Conservation (phyloP, 2,888 invertebrate genomes). For the Oxyteleia sp. region DNA sequence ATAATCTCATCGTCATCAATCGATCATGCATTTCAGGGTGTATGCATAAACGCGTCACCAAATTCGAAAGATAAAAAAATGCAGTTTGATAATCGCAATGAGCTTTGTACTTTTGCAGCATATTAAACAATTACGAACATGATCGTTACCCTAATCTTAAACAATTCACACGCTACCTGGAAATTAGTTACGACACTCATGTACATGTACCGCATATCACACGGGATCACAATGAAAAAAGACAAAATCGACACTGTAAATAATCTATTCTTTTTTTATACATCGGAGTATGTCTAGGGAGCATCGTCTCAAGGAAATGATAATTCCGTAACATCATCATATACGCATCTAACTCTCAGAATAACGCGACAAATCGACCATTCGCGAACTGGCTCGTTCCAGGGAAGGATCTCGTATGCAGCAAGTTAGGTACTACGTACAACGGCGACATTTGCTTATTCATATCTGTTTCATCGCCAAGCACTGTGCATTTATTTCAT, state of each 20-base stretch:
- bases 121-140: conserved; percentile 29
- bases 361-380: conserved; percentile 42
- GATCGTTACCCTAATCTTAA: conserved; percentile 19
- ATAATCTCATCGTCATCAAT: not conserved
- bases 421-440: conserved; percentile 48
- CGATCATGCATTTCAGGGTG: conserved; percentile 3
- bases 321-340: conserved; percentile 49
- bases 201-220: conserved; percentile 34
- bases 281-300: conserved; percentile 56
- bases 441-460: conserved; percentile 29
- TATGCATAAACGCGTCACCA: conserved; percentile 1
- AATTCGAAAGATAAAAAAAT: conserved; percentile 16
- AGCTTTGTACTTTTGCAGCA: conserved; percentile 58
- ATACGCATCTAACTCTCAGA: conserved; percentile 52
- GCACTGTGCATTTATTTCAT: conserved; percentile 53
- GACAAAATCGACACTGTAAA: conserved; percentile 54
- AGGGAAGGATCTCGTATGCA: conserved; percentile 43
- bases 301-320: conserved; percentile 49
- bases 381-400: conserved; percentile 35
- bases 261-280: conserved; percentile 56
- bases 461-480: conserved; percentile 33
- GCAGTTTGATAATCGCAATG: conserved; percentile 29
- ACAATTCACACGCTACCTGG: conserved; percentile 7
- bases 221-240: conserved; percentile 54
- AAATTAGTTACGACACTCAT: conserved; percentile 33